Percentiles rank a stretch among this genome's conserved stretches.
phyloP scores from a whole-genome alignment of 2,113 vertebrate species.

The Ceyx melanurus region DNA sequence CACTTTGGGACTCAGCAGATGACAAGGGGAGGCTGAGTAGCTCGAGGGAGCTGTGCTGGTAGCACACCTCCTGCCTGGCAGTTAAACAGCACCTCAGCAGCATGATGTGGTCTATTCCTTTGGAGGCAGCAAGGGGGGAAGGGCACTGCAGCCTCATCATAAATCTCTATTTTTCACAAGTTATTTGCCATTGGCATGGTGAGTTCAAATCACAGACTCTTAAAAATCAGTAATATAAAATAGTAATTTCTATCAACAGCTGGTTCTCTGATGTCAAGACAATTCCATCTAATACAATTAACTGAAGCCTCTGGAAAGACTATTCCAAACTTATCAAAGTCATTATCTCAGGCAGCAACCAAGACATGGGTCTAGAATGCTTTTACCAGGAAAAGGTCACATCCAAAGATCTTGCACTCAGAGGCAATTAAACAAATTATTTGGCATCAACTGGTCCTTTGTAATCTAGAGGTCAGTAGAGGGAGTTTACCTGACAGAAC shows the following conservation, averaged over 20 bases:
- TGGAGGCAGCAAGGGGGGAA: not conserved
- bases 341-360: not conserved
- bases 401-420: not conserved
- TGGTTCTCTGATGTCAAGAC: not conserved
- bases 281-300: not conserved
- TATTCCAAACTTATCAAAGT: not conserved
- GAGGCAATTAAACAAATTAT: not conserved
- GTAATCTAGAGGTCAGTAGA: not conserved
- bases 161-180: not conserved
- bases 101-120: not conserved
- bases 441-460: not conserved
- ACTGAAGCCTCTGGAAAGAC: not conserved
- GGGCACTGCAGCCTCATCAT: not conserved
- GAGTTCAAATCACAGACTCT: not conserved
- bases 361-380: not conserved
- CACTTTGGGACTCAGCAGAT: not conserved
- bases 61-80: not conserved
- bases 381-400: not conserved
- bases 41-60: not conserved
- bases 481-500: not conserved
- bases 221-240: not conserved
- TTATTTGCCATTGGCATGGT: not conserved
- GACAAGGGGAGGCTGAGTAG: not conserved
- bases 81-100: not conserved
- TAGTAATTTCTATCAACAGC: not conserved